phyloP scores from a whole-genome alignment of 2,797 vertebrate genomes.

The Podargus strigoides region DNA sequence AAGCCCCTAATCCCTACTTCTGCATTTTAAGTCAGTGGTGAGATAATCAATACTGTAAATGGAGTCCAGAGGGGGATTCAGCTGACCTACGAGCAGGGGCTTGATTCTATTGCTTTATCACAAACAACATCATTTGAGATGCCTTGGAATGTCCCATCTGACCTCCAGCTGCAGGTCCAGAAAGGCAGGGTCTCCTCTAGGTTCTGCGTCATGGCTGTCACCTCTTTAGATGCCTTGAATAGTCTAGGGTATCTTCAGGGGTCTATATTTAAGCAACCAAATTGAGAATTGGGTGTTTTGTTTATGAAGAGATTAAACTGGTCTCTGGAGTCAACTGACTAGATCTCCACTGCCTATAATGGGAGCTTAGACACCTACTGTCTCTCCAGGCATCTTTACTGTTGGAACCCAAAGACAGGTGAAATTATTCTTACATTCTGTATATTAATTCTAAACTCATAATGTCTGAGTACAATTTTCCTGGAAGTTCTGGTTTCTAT shows the following conservation, averaged over 20 bases:
- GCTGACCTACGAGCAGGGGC: background rate
- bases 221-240: background rate
- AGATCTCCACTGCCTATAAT: fast-evolving
- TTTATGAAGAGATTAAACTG: background rate
- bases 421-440: background rate
- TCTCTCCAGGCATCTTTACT: background rate
- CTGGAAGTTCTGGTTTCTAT: background rate
- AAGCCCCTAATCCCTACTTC: background rate
- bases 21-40: background rate
- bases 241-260: background rate
- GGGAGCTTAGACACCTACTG: background rate
- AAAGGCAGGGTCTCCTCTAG: background rate
- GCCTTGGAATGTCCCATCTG: background rate
- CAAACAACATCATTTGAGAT: background rate
- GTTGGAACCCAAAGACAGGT: background rate
- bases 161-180: background rate
- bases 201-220: background rate
- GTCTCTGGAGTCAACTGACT: background rate
- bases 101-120: background rate
- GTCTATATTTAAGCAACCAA: background rate
- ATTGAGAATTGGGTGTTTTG: fast-evolving
- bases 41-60: background rate
- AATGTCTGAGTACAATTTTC: background rate
- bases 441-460: background rate
- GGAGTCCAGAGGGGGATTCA: background rate